Base-by-base conservation (phyloP, 64 coral and sea anemone genomes). In the Catalaphyllia jardinei region DNA sequence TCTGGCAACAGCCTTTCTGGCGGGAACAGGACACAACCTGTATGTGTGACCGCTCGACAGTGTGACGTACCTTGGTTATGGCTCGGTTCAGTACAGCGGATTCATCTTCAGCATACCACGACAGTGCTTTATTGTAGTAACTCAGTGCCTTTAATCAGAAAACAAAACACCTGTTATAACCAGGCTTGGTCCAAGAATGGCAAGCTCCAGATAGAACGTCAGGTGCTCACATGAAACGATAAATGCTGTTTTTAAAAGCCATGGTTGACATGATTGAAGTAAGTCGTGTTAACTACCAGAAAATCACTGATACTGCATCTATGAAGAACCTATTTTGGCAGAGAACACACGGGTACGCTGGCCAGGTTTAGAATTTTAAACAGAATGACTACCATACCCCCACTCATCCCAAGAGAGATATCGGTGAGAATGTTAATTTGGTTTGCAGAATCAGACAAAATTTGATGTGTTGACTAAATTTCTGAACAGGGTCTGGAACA, bases 61-160 rank as follows among this genome's bases (percentile, higher is more conserved):
- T 54, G 20, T 83, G 52, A 33, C 18, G 71, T 86, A 99, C 97
- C 91, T 95, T 99, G 4, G 97, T 93, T n/a, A 99, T 99, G 20
- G 97, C 97, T 57, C 93, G 73, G 79, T 99, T 99, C 11, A 99
- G 91, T 22, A 99, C 73, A 25, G 94, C 93, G 0, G 93, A 95
- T 60, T 99, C 97, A 71, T 99, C 97, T 38, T 93, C 88, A n/a
- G 90, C 87, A 52, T 86, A 91, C 97, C 97, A 99, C 9, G 97
- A 99, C n/a, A 93, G 87, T 10, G 94, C 93, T 18, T 91, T 95
- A 71, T 93, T 57, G 76, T 85, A 99, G 76, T 95, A 99, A 15
- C 42, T 88, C 10, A 93, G 75, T 29, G 97, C 97, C 97, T 99
- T 57, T 0, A 86, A 10, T 80, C 3, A 75, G 22, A 22, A 38